Conservation (phyloP, 2,888 invertebrate species). For the Phortica magna region DNA sequence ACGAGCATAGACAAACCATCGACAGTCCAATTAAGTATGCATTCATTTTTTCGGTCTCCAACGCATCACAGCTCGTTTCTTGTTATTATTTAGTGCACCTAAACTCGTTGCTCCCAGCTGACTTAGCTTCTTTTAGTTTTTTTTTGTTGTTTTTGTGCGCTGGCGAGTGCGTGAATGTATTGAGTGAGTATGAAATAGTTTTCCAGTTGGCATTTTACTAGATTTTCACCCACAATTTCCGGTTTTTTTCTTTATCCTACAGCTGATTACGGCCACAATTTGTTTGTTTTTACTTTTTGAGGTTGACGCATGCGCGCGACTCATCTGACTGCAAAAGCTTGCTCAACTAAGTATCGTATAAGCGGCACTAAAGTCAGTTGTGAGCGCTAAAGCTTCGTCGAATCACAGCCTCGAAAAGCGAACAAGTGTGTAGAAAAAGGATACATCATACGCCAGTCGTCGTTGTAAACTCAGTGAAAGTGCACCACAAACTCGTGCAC, state of each 20-base stretch:
- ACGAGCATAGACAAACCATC: constrained; percentile 4
- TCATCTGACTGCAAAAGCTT: neutral
- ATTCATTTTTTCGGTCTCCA: neutral
- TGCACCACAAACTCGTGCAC: constrained; percentile 51
- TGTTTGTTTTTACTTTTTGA: constrained; percentile 32
- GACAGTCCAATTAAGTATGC: neutral
- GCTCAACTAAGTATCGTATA: neutral
- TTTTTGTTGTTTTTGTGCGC: neutral
- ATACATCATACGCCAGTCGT: constrained; percentile 61
- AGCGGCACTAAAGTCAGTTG: neutral
- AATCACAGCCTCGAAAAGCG: constrained; percentile 63
- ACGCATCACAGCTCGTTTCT: neutral
- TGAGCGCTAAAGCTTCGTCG: constrained; percentile 53
- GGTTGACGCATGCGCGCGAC: constrained; percentile 28
- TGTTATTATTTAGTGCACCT: neutral
- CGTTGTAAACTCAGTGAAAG: constrained; percentile 64
- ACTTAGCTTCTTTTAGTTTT: constrained; percentile 50
- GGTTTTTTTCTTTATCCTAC: constrained; percentile 39
- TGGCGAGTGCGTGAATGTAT: neutral
- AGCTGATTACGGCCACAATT: constrained; percentile 41
- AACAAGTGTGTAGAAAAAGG: constrained; percentile 75
- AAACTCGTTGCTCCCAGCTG: constrained; percentile 53
- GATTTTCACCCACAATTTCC: constrained; percentile 46
- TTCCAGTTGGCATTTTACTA: constrained; percentile 11
- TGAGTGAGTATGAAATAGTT: constrained; percentile 36